A percentile compares a stretch with the other conserved stretches of the same genome.
phyloP scores from a whole-genome alignment of 2,888 invertebrate species.

The Halocaridina rubra region DNA sequence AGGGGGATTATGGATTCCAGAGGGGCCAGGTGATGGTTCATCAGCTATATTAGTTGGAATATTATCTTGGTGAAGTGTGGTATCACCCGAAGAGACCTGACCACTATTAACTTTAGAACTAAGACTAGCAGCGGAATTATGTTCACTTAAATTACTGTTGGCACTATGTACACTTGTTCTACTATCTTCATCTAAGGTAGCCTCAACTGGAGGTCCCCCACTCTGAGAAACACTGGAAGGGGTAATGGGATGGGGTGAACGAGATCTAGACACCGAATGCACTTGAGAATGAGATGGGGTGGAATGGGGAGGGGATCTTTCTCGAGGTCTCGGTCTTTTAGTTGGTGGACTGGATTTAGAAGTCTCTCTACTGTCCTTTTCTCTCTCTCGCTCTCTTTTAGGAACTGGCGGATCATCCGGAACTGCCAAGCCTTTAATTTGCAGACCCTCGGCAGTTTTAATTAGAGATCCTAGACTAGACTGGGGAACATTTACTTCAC shows the following conservation, averaged over 20 bases:
- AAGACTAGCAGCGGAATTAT: slow-evolving; percentile 51
- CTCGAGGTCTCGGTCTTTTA: slow-evolving; percentile 53
- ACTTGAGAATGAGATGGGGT: slow-evolving; percentile 29
- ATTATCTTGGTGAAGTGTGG: slow-evolving; percentile 20
- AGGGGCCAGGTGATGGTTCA: slow-evolving; percentile 59
- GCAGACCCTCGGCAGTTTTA: slow-evolving; percentile 63
- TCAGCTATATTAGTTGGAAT: slow-evolving; percentile 26
- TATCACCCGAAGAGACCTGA: slow-evolving; percentile 31
- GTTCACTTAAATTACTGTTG: slow-evolving; percentile 50
- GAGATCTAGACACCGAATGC: slow-evolving; percentile 41
- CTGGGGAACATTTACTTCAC: slow-evolving; percentile 64
- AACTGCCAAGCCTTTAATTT: slow-evolving; percentile 63
- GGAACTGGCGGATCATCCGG: slow-evolving; percentile 62
- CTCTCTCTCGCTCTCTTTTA: slow-evolving; percentile 52
- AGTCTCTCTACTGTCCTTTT: slow-evolving; percentile 43
- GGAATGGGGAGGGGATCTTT: slow-evolving; percentile 51
- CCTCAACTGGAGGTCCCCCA: slow-evolving; percentile 44
- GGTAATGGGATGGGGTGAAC: slow-evolving; percentile 45
- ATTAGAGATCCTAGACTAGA: slow-evolving; percentile 64
- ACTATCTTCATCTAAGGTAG: slow-evolving; percentile 55
- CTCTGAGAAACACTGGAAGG: slow-evolving; percentile 30
- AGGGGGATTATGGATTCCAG: slow-evolving; percentile 53
- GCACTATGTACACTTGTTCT: slow-evolving; percentile 54
- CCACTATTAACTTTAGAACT: slow-evolving; percentile 39
- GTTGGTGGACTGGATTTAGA: slow-evolving; percentile 55